Evolutionary conservation across 2,888 invertebrate genomes (phyloP).

Genomic region (Cataglyphis rosenhaueri): DNA sequence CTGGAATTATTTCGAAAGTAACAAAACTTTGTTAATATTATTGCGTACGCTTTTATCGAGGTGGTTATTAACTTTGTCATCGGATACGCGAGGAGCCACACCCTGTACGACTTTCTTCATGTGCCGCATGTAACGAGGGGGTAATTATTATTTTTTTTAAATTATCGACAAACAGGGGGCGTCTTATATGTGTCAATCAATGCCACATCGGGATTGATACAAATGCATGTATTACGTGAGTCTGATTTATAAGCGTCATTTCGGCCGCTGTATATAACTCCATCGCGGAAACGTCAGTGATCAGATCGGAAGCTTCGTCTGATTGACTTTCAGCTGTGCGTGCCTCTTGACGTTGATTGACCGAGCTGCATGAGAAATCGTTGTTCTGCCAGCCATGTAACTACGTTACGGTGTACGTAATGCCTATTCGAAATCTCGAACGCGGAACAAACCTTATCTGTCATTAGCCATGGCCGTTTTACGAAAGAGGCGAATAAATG

Average conservation of each 20-base stretch:
- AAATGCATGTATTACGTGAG: neutral
- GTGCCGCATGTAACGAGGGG: neutral
- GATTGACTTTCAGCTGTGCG: conserved; percentile 76
- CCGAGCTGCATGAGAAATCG: conserved; percentile 55
- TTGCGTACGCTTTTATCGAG: neutral
- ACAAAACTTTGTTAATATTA: neutral
- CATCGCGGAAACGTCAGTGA: conserved; percentile 41
- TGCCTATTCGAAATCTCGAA: conserved; percentile 22
- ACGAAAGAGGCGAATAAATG: neutral
- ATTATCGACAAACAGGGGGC: neutral
- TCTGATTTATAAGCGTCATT: conserved; percentile 48
- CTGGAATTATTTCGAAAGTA: neutral
- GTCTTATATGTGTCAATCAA: neutral
- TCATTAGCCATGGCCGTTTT: neutral
- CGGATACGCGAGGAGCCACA: neutral
- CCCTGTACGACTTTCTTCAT: neutral
- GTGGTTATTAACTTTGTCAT: neutral
- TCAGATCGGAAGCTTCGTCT: conserved; percentile 70
- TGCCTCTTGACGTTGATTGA: conserved; percentile 77
- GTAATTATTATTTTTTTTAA: neutral
- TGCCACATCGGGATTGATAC: conserved; percentile 40
- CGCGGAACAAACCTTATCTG: conserved; percentile 14
- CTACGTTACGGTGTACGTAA: conserved; percentile 16
- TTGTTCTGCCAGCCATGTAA: conserved; percentile 24
- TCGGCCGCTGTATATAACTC: conserved; percentile 4